These are phyloP conservation scores for Mirza zaza DNA, from an alignment of 2,113 vertebrate genomes.

Conservation along the genomic window DNA sequence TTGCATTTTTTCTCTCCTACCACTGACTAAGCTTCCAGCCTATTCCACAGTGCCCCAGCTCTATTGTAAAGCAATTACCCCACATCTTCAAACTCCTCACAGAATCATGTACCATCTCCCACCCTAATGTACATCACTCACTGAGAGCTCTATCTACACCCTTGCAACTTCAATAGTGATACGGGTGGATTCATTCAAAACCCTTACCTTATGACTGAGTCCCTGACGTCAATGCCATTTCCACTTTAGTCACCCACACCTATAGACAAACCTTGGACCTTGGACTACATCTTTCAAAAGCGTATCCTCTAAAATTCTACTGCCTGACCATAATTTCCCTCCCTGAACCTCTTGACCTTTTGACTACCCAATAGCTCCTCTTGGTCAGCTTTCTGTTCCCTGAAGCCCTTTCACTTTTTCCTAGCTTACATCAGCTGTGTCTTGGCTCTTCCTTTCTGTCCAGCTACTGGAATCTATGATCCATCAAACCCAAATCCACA, in stretches of 20 bases:
- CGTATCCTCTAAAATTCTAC: not conserved
- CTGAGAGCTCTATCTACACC: not conserved
- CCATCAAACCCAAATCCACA: not conserved
- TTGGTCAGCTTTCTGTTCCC: not conserved
- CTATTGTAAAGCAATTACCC: not conserved
- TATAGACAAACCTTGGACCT: not conserved
- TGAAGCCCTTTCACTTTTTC: not conserved
- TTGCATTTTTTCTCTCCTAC: not conserved
- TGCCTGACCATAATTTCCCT: not conserved
- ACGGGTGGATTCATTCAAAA: not conserved
- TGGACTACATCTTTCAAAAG: not conserved
- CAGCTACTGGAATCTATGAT: not conserved
- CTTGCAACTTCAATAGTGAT: not conserved
- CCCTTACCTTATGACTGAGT: not conserved
- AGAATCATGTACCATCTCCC: not conserved
- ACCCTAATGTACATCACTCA: not conserved
- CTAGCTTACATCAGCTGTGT: not conserved
- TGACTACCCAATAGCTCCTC: not conserved
- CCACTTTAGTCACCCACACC: not conserved
- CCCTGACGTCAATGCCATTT: not conserved
- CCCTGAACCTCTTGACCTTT: not conserved
- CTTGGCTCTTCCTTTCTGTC: not conserved
- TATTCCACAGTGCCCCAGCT: not conserved
- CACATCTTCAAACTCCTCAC: not conserved
- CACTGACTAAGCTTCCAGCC: not conserved